Conservation (phyloP, 2,113 vertebrate species). For the Neotragus moschatus region DNA sequence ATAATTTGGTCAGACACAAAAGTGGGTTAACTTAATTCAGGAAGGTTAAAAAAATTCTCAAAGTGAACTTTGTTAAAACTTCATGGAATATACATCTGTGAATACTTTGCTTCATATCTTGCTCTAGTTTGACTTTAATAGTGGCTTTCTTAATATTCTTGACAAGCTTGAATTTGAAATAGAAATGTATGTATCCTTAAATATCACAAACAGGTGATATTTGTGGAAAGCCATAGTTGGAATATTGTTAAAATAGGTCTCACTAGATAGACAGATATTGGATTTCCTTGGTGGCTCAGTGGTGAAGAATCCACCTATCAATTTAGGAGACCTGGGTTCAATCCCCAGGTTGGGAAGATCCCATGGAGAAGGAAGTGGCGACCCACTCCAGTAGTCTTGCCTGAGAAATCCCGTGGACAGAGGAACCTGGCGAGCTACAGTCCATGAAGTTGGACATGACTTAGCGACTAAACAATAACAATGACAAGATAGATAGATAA, state of each 20-base stretch:
- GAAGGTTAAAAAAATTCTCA: slow-evolving; percentile 25
- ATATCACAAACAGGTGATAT: not conserved
- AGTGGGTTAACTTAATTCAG: slow-evolving; percentile 20
- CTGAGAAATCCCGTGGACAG: not conserved
- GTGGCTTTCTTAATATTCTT: not conserved
- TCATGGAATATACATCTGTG: not conserved
- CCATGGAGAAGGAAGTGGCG: not conserved
- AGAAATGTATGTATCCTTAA: not conserved
- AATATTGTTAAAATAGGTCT: not conserved
- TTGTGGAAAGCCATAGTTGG: not conserved
- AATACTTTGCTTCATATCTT: not conserved
- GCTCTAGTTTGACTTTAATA: not conserved
- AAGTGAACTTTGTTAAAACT: not conserved
- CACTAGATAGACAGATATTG: not conserved
- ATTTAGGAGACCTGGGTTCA: not conserved
- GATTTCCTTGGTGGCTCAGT: not conserved
- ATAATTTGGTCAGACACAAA: slow-evolving; percentile 5
- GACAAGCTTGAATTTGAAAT: not conserved
- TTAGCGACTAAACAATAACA: not conserved
- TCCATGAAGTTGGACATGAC: not conserved
- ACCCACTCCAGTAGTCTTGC: not conserved
- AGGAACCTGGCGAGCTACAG: not conserved
- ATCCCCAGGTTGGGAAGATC: not conserved
- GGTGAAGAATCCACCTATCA: not conserved
- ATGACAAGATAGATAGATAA: not conserved